phyloP scores from a whole-genome alignment of 2,888 invertebrate species.

The Caenorhabditis uteleia region DNA sequence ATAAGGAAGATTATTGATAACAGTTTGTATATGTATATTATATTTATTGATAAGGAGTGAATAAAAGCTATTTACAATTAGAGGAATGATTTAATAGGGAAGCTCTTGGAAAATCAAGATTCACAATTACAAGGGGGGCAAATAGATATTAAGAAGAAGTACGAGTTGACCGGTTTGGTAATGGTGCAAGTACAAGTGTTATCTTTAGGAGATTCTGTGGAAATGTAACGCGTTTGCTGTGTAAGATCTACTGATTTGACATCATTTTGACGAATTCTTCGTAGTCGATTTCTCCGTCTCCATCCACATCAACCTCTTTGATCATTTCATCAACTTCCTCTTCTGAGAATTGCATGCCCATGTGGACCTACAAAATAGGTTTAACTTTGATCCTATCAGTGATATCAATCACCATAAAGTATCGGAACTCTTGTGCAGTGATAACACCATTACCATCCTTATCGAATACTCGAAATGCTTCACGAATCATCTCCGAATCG shows the following conservation, averaged over 20 bases:
- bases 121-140: neutral
- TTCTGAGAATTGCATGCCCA: constrained; percentile 69
- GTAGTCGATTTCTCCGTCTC: constrained; percentile 67
- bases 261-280: constrained; percentile 61
- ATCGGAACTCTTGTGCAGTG: constrained; percentile 66
- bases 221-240: too few relatives aligned
- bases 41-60: too few relatives aligned
- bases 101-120: too few relatives aligned
- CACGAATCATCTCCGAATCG: constrained; percentile 68
- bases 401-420: constrained; percentile 57
- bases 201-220: neutral
- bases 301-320: constrained; percentile 62
- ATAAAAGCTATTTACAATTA: too few relatives aligned
- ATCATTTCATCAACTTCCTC: constrained; percentile 69
- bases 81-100: too few relatives aligned
- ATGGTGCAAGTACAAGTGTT: neutral
- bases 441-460: constrained; percentile 68
- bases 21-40: constrained; percentile 4
- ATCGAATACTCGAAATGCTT: constrained; percentile 69
- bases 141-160: too few relatives aligned
- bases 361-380: constrained; percentile 53
- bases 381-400: neutral
- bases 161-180: neutral
- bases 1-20: too few relatives aligned
- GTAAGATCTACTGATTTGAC: constrained; percentile 43